These are phyloP conservation scores for Blastobasis lacticolella DNA, from an alignment of 2,888 invertebrate species.

Conservation along the genomic window DNA sequence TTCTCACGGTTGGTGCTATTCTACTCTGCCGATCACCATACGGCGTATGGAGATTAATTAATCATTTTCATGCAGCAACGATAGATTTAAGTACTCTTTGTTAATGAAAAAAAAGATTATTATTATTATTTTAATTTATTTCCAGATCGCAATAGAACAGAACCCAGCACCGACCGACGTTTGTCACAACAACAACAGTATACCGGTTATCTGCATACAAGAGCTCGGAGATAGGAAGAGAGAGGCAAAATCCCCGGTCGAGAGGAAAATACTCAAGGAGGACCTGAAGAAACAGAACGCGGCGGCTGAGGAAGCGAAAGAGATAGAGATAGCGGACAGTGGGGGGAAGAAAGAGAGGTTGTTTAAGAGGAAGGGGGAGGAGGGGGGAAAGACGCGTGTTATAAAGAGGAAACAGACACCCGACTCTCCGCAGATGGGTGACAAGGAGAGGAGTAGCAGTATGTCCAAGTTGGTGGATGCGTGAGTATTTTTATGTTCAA, in stretches of 20 bases:
- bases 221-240: slow-evolving; percentile 23
- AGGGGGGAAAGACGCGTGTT: slow-evolving; percentile 40
- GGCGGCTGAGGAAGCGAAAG: slow-evolving; percentile 36
- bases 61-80: no score
- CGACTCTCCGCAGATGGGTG: slow-evolving; percentile 64
- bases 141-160: slow-evolving; percentile 89
- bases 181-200: slow-evolving; percentile 23
- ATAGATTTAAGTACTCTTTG: no score
- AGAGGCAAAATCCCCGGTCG: slow-evolving; percentile 64
- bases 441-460: slow-evolving; percentile 89
- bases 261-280: slow-evolving; percentile 61
- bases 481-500: slow-evolving; percentile 35
- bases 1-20: no score
- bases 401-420: slow-evolving; percentile 52
- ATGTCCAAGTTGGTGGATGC: slow-evolving; percentile 88
- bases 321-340: slow-evolving; percentile 58
- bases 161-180: slow-evolving; percentile 79
- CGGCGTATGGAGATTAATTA: no score
- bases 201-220: slow-evolving; percentile 20
- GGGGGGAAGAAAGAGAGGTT: slow-evolving; percentile 48
- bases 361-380: slow-evolving; percentile 62
- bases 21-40: no score
- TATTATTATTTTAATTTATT: slow-evolving; percentile 1
- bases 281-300: slow-evolving; percentile 21
- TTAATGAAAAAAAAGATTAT: no score